Percentiles rank a stretch among this genome's conserved stretches.
Conservation (phyloP, 2,797 vertebrate species). For the Phaenicophaeus curvirostris region DNA sequence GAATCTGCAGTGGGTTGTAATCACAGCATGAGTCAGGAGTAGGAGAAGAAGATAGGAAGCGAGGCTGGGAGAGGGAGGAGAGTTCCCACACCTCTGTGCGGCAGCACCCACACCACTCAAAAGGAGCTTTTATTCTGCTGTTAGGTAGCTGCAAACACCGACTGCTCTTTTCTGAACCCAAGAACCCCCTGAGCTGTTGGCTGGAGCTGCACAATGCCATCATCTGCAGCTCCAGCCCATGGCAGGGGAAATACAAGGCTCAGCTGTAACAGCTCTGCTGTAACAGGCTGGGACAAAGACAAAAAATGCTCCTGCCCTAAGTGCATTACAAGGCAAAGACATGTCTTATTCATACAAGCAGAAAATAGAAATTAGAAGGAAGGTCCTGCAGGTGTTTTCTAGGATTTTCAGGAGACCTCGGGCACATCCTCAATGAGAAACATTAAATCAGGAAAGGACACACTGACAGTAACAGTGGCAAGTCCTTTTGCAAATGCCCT, state of each 20-base stretch:
- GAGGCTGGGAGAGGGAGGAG: neutral
- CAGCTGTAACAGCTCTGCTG: neutral
- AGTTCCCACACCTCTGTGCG: neutral
- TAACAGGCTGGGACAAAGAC: rapidly evolving
- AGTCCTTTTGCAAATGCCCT: neutral
- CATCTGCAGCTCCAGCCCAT: neutral
- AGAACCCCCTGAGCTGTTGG: rapidly evolving
- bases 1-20: conserved; percentile 58
- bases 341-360: rapidly evolving
- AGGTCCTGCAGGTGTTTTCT: neutral
- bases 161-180: neutral
- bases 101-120: neutral
- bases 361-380: neutral
- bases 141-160: neutral
- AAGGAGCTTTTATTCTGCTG: neutral
- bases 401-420: neutral
- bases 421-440: neutral
- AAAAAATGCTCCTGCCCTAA: neutral
- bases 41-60: neutral
- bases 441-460: neutral
- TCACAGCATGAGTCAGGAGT: neutral
- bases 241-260: neutral
- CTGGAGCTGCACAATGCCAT: neutral
- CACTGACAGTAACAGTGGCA: neutral
- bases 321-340: neutral